phyloP scores from a whole-genome alignment of 1,140 invertebrate genomes.

The Papilio polytes region DNA sequence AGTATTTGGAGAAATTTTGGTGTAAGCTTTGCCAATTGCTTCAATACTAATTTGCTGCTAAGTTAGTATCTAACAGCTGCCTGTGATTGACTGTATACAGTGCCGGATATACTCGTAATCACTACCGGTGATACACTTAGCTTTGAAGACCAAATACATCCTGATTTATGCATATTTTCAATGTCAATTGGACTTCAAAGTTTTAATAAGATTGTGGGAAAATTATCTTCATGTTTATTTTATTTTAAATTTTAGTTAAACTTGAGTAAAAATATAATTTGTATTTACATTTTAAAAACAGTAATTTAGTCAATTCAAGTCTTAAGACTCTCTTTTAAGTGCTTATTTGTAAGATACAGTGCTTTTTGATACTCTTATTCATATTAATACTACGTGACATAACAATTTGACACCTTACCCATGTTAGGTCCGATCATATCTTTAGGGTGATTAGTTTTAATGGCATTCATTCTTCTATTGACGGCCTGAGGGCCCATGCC shows the following conservation, averaged over 20 bases:
- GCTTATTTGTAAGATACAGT: constrained; percentile 7
- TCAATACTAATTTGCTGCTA: constrained; percentile 27
- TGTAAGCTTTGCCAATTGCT: constrained; percentile 35
- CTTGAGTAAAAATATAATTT: not conserved
- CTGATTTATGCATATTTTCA: not conserved
- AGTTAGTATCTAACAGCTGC: constrained; percentile 33
- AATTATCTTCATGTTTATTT: not conserved
- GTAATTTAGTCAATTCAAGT: not conserved
- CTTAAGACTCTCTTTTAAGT: not conserved
- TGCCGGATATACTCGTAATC: constrained; percentile 2
- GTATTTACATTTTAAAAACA: constrained; percentile 10
- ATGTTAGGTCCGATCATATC: constrained; percentile 90
- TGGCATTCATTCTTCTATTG: constrained; percentile 91
- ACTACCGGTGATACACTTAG: constrained; percentile 19
- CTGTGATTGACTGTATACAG: constrained; percentile 2
- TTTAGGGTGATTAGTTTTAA: constrained; percentile 92
- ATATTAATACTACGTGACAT: not conserved
- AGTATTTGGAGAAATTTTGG: constrained; percentile 4
- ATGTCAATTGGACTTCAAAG: constrained; percentile 16
- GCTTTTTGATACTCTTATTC: not conserved
- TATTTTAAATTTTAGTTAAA: constrained; percentile 5
- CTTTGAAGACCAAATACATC: constrained; percentile 28
- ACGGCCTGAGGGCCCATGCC: constrained; percentile 84
- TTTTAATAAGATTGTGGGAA: not conserved
- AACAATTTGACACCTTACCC: constrained; percentile 83